Evolutionary conservation across 2,797 vertebrate species (phyloP), one percentile per base, ranked within the genome.

Genomic region (Poecilia gillii): DNA sequence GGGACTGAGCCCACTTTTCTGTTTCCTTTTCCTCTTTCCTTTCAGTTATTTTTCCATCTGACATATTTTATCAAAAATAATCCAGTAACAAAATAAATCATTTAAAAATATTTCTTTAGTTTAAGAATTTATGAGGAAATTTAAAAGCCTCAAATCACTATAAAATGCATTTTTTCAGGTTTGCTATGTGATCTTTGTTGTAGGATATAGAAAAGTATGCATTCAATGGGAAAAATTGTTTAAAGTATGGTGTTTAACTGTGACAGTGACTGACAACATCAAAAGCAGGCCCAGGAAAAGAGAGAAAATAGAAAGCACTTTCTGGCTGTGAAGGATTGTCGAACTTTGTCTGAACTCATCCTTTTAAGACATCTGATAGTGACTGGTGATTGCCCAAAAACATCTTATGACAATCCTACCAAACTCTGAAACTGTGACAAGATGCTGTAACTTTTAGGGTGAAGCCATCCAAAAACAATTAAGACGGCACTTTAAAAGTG

Each of bases 21-120:
- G 0, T 47, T 41, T 70, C 8, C 36, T 76, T 6, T 39, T 66
- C 31, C 16, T 8, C 18, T 13, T 16, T 68, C 25, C 12, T 39
- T 66, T 6, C 18, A 59, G 59, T 73, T 73, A 36, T 84, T 39
- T 57, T 12, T 0, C 47, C 75, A 77, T 73, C 59, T 53, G 39
- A 3, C 12, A 71, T 43, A 57, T 81, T 62, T n/a, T 41, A n/a
- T 53, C 2, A 13, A 51, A 20, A 74, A 3, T 25, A 53, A 73
- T n/a, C 23, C 20, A 74, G 9, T 41, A 39, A 39, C 1, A 49
- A 31, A 51, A 73, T 9, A 23, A 59, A 9, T 53, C 9, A 5
- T 45, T 71, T 71, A 45, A 43, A 71, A 71, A 45, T 45, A 28
- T 45, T 70, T 70, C 8, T n/a, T 71, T 16, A 71, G 23, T 71